phyloP scores from a whole-genome alignment of 2,797 vertebrate genomes.

The Protosalanx chinensis region DNA sequence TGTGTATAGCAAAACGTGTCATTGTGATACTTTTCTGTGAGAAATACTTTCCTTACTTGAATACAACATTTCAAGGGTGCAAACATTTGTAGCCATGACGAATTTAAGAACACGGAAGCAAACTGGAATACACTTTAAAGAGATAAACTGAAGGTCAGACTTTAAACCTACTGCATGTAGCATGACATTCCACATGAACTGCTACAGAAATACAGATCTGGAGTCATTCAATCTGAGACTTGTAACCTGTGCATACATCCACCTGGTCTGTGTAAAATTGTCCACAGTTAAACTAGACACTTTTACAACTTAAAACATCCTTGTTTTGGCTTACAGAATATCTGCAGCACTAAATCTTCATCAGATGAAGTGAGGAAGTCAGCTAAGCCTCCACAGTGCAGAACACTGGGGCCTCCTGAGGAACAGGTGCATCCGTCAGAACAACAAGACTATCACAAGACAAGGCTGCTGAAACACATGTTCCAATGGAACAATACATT shows the following conservation, averaged over 20 bases:
- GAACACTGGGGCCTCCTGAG: background rate
- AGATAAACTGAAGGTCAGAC: slow-evolving; percentile 16
- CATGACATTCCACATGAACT: slow-evolving; percentile 33
- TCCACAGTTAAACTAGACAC: slow-evolving; percentile 22
- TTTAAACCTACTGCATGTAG: slow-evolving; percentile 32
- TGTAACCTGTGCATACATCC: slow-evolving; percentile 24
- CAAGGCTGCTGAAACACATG: background rate
- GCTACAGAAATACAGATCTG: slow-evolving; percentile 56
- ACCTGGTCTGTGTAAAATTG: slow-evolving; percentile 53
- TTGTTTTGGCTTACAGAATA: slow-evolving; percentile 37
- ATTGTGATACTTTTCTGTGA: too few relatives aligned
- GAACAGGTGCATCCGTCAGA: slow-evolving; percentile 1
- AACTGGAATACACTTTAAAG: slow-evolving; percentile 26
- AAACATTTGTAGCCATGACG: too few relatives aligned
- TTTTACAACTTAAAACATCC: slow-evolving; percentile 41
- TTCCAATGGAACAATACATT: too few relatives aligned
- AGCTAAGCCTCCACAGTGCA: slow-evolving; percentile 7
- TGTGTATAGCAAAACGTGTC: too few relatives aligned
- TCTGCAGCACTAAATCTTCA: slow-evolving; percentile 31
- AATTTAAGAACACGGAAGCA: slow-evolving; percentile 17
- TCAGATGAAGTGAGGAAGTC: background rate
- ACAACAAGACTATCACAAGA: background rate
- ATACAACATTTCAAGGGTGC: too few relatives aligned
- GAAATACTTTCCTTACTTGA: too few relatives aligned
- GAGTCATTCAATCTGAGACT: slow-evolving; percentile 38